Conservation (phyloP, 1,140 invertebrate species). For the Apocrypta bakeri region DNA sequence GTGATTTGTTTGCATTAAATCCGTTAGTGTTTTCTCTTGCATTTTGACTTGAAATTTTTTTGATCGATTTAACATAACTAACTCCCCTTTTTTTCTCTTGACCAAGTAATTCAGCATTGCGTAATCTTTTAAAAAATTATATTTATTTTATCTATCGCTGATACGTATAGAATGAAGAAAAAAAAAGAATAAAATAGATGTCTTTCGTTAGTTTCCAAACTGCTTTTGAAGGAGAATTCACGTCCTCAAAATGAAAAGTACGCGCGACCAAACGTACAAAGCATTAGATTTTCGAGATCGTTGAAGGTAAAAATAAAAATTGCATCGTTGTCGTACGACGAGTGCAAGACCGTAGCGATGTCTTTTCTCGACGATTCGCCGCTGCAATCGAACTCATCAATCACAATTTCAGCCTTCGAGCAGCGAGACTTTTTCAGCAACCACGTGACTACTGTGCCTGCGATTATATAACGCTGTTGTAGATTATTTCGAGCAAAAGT, state of each 20-base stretch:
- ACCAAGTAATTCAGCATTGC: slow-evolving; percentile 37
- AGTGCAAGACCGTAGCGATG: slow-evolving; percentile 11
- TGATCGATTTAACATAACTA: slow-evolving; percentile 36
- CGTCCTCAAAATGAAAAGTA: too few relatives aligned
- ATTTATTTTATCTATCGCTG: slow-evolving; percentile 26
- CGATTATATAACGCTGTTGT: neutral
- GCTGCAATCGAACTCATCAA: slow-evolving; percentile 10
- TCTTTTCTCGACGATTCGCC: neutral
- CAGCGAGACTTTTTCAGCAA: slow-evolving; percentile 8
- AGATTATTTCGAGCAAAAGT: neutral
- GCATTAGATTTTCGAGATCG: too few relatives aligned
- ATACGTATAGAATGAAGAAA: neutral
- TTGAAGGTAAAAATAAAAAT: neutral
- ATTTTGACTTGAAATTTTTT: slow-evolving; percentile 46
- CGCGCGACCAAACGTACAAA: neutral
- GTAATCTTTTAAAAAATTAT: slow-evolving; percentile 8
- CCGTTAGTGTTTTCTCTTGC: slow-evolving; percentile 47
- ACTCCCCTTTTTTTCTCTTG: slow-evolving; percentile 29
- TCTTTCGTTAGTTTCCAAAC: slow-evolving; percentile 31
- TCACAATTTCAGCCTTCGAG: slow-evolving; percentile 23
- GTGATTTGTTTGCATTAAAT: slow-evolving; percentile 50
- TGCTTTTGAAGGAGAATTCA: too few relatives aligned
- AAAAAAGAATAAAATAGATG: neutral
- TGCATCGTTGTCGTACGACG: too few relatives aligned
- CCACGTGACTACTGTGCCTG: neutral